These are phyloP conservation scores for Ichneumon xanthorius DNA, from an alignment of 2,888 invertebrate genomes.

Conservation along the genomic window DNA sequence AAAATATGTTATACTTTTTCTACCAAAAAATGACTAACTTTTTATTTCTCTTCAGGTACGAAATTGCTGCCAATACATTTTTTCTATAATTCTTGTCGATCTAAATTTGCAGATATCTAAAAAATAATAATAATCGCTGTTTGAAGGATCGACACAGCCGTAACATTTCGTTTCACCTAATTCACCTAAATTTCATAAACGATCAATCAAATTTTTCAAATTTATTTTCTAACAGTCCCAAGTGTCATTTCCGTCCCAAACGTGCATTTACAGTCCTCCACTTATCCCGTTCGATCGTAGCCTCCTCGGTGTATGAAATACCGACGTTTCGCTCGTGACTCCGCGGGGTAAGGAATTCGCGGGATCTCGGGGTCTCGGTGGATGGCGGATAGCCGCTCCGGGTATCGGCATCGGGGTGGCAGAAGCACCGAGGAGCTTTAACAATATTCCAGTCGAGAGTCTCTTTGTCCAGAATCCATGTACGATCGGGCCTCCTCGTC, in stretches of 20 bases:
- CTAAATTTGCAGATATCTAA: no score
- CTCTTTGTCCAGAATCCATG: conserved; percentile 54
- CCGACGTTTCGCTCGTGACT: background rate
- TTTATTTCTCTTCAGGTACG: no score
- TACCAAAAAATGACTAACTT: background rate
- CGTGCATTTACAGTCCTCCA: background rate
- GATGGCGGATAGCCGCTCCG: background rate
- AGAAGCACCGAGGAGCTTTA: conserved; percentile 49
- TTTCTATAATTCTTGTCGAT: no score
- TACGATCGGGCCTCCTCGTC: conserved; percentile 44
- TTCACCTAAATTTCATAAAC: no score
- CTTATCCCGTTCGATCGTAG: background rate
- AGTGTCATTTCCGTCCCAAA: background rate
- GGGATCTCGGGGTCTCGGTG: background rate
- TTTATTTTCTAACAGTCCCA: no score
- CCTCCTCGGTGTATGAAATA: background rate
- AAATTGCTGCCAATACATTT: no score
- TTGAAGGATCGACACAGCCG: no score
- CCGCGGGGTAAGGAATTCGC: background rate
- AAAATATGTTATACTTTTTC: background rate
- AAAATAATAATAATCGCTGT: no score
- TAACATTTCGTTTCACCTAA: no score
- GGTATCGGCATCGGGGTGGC: conserved; percentile 8
- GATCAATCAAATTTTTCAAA: no score
- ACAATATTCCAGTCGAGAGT: conserved; percentile 52